Evolutionary conservation across 2,113 vertebrate species (phyloP).

Genomic region (Ondatra zibethicus): DNA sequence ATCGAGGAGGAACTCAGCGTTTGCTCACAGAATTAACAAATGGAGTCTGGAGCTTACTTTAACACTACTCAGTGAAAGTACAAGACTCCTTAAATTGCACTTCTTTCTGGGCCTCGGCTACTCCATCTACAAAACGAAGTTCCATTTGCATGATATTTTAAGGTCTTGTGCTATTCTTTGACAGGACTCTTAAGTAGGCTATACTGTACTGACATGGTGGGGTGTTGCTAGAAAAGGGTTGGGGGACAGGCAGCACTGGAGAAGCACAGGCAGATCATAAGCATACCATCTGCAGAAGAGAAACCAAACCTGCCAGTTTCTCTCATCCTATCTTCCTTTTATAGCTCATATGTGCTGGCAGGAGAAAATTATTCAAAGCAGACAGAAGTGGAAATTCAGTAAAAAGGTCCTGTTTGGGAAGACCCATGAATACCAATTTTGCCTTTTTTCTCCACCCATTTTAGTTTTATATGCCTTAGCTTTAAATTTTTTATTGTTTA

Average conservation of each 20-base stretch:
- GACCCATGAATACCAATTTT: neutral
- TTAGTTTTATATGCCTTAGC: neutral
- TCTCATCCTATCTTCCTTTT: neutral
- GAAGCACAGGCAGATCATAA: neutral
- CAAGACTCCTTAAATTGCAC: neutral
- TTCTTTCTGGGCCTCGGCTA: neutral
- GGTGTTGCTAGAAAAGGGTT: neutral
- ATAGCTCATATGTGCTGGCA: neutral
- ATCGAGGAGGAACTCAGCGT: neutral
- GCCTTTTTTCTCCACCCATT: neutral
- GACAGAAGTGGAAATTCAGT: neutral
- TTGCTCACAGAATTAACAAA: neutral
- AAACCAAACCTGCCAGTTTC: neutral
- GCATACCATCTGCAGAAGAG: no score
- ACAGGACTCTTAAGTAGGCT: neutral
- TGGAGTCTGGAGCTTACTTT: neutral
- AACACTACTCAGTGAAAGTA: neutral
- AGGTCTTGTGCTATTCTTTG: neutral
- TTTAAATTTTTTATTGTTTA: neutral
- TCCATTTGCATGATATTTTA: neutral
- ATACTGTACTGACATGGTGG: neutral
- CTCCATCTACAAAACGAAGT: neutral
- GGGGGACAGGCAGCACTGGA: neutral
- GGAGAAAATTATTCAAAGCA: neutral
- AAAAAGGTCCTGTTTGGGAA: neutral